These are phyloP conservation scores for Eulithis testata DNA, from an alignment of 2,888 invertebrate species.

Conservation along the genomic window DNA sequence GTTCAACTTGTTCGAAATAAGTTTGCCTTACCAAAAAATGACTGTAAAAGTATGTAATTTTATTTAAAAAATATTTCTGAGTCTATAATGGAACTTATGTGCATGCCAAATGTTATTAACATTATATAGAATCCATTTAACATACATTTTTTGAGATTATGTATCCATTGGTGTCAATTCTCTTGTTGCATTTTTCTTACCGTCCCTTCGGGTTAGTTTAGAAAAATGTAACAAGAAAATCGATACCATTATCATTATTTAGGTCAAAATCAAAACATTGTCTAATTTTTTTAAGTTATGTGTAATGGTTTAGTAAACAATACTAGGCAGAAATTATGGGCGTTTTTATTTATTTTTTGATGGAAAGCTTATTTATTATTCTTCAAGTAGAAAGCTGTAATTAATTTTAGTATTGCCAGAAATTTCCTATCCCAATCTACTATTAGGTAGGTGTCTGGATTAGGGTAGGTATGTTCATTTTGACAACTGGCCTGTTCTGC, in stretches of 20 bases:
- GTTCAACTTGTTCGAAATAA: too few relatives aligned
- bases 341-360: constrained; percentile 36
- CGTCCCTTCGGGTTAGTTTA: too few relatives aligned
- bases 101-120: constrained; percentile 57
- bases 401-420: too few relatives aligned
- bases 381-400: too few relatives aligned
- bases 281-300: constrained; percentile 68
- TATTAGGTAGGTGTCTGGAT: too few relatives aligned
- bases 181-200: too few relatives aligned
- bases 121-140: constrained; percentile 63
- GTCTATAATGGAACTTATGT: constrained; percentile 32
- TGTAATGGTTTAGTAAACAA: constrained; percentile 75
- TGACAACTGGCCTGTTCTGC: too few relatives aligned
- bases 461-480: too few relatives aligned
- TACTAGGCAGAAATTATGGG: constrained; percentile 58
- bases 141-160: constrained; percentile 73
- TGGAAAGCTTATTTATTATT: too few relatives aligned
- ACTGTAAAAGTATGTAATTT: neutral
- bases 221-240: too few relatives aligned
- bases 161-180: constrained; percentile 51
- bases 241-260: constrained; percentile 27
- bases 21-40: neutral
- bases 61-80: constrained; percentile 35
- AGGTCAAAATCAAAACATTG: constrained; percentile 48
- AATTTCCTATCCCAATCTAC: too few relatives aligned